phyloP scores from a whole-genome alignment of 2,888 invertebrate genomes.

The Cinara cedri region DNA sequence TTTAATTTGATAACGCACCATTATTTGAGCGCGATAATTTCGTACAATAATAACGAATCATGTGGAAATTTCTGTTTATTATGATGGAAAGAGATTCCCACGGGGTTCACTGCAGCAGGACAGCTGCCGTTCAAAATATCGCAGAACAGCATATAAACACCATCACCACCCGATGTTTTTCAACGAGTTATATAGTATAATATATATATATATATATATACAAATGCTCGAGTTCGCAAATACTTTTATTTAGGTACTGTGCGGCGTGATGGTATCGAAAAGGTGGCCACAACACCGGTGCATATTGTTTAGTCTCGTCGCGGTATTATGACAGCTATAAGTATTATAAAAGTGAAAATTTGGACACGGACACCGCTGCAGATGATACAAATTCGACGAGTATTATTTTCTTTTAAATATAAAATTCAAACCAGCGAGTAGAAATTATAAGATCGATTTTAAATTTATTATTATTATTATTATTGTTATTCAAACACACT shows the following conservation, averaged over 20 bases:
- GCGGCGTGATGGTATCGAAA: conserved; percentile 8
- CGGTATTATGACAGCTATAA: neutral
- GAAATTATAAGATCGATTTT: too few species aligned
- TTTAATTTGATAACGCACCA: conserved; percentile 16
- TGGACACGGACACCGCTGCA: neutral
- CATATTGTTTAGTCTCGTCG: neutral
- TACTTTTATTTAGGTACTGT: conserved; percentile 4
- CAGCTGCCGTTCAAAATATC: conserved; percentile 47
- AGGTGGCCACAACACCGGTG: neutral
- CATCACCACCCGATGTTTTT: conserved; percentile 15
- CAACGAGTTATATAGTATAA: neutral
- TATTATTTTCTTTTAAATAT: neutral
- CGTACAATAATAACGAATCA: conserved; percentile 20
- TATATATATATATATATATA: neutral
- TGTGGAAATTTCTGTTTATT: conserved; percentile 40
- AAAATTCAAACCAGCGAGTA: too few species aligned
- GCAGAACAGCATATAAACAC: conserved; percentile 31
- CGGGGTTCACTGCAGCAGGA: conserved; percentile 32
- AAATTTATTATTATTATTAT: too few species aligned
- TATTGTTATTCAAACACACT: too few species aligned
- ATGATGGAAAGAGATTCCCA: conserved; percentile 44
- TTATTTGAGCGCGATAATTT: conserved; percentile 24
- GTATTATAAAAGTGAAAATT: conserved; percentile 1
- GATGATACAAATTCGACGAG: neutral
- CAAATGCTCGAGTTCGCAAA: conserved; percentile 21